phyloP scores from a whole-genome alignment of 37 sponge, comb jelly and placozoan genomes.

The Dysidea cf. avara region DNA sequence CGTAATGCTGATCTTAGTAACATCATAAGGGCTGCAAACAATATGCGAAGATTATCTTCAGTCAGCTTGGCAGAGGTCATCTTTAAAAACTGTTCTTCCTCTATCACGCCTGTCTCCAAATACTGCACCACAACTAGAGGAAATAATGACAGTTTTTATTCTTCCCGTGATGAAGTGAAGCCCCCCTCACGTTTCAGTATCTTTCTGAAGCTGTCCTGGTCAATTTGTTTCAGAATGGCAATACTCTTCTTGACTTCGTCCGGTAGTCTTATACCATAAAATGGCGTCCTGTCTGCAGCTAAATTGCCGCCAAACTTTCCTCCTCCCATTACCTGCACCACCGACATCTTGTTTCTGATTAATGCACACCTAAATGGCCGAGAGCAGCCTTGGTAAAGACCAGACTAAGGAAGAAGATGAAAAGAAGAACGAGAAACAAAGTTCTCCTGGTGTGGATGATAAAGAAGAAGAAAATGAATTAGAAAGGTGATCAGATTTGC shows the following conservation, averaged over 20 bases:
- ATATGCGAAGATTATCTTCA: slow-evolving; percentile 48
- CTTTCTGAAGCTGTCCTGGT: slow-evolving; percentile 42
- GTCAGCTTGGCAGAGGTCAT: slow-evolving; percentile 28
- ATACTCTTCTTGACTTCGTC: slow-evolving; percentile 71
- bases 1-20: slow-evolving; percentile 62
- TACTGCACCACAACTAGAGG: slow-evolving; percentile 57
- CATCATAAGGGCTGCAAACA: slow-evolving; percentile 62
- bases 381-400: no score
- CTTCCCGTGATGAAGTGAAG: neutral
- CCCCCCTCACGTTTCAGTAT: slow-evolving; percentile 61
- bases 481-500: no score
- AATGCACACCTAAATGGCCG: no score
- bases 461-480: no score
- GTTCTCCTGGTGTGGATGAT: no score
- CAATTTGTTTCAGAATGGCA: slow-evolving; percentile 40
- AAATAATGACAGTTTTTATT: neutral
- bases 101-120: slow-evolving; percentile 53
- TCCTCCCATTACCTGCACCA: slow-evolving; percentile 76
- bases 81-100: slow-evolving; percentile 35
- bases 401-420: no score
- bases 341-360: slow-evolving; percentile 33
- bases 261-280: slow-evolving; percentile 75
- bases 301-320: neutral
- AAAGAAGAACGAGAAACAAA: no score
- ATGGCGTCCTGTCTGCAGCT: slow-evolving; percentile 76